phyloP scores from a whole-genome alignment of 1,140 invertebrate genomes.

The Sweltsa coloradensis region DNA sequence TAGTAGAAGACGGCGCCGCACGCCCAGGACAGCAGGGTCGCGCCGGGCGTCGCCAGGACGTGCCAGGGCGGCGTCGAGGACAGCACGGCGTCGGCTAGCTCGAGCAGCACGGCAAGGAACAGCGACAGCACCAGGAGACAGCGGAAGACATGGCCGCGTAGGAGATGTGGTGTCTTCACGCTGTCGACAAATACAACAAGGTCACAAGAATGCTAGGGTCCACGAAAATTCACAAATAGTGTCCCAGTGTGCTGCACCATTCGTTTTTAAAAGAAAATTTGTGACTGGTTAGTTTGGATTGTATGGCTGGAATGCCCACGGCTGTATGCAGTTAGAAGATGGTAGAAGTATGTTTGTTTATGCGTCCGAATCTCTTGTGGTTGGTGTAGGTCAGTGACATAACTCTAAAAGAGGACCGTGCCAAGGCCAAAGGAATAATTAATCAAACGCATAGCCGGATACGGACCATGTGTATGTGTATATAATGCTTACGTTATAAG shows the following conservation, averaged over 20 bases:
- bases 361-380: too few relatives aligned
- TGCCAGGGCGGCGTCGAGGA: neutral
- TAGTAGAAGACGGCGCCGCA: neutral
- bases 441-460: too few relatives aligned
- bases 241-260: neutral
- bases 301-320: too few relatives aligned
- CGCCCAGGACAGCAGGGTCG: constrained; percentile 1
- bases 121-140: neutral
- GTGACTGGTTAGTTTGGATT: neutral
- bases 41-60: constrained; percentile 1
- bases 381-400: too few relatives aligned
- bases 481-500: too few relatives aligned
- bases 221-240: neutral
- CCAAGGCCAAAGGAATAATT: too few relatives aligned
- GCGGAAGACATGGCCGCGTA: neutral
- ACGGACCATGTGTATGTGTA: too few relatives aligned
- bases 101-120: neutral
- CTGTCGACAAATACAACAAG: neutral
- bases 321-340: too few relatives aligned
- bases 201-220: neutral
- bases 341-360: too few relatives aligned
- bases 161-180: neutral
- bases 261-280: neutral
- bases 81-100: neutral
- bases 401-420: too few relatives aligned